These are phyloP conservation scores for Orthosia cruda DNA, from an alignment of 2,888 invertebrate genomes.

Conservation along the genomic window DNA sequence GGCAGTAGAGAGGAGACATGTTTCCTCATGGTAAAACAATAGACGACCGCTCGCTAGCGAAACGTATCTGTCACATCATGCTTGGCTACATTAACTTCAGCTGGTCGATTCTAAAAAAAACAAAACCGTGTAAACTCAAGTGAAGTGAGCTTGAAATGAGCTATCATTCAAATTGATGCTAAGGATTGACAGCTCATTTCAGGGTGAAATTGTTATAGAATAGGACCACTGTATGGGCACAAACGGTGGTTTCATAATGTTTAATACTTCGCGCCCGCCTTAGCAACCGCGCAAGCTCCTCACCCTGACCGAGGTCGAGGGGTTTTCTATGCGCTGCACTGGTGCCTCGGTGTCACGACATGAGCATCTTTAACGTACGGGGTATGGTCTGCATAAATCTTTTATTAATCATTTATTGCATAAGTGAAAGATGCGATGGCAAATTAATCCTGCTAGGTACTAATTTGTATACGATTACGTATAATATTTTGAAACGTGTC, in stretches of 20 bases:
- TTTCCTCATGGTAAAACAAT: not conserved
- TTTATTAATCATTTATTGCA: slow-evolving; percentile 25
- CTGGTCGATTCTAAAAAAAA: no score
- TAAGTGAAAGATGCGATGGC: slow-evolving; percentile 5
- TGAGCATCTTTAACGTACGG: slow-evolving; percentile 49
- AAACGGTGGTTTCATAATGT: not conserved
- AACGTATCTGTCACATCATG: not conserved
- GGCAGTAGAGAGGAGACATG: not conserved
- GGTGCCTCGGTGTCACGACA: slow-evolving; percentile 27
- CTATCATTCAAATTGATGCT: no score
- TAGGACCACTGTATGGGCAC: not conserved
- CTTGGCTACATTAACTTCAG: no score
- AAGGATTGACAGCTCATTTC: no score
- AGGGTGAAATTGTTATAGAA: no score
- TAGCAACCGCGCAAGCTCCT: not conserved
- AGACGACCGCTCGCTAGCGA: not conserved
- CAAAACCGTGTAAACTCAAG: no score
- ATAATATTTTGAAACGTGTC: no score
- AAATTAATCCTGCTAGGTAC: not conserved
- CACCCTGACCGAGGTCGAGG: not conserved
- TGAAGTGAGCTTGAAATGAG: no score
- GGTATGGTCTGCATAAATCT: slow-evolving; percentile 43
- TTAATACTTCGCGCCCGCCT: not conserved
- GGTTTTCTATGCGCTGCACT: slow-evolving; percentile 30
- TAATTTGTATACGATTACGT: slow-evolving; percentile 9